Base-by-base conservation (phyloP, 2,888 invertebrate genomes). In the Atrina japonica region DNA sequence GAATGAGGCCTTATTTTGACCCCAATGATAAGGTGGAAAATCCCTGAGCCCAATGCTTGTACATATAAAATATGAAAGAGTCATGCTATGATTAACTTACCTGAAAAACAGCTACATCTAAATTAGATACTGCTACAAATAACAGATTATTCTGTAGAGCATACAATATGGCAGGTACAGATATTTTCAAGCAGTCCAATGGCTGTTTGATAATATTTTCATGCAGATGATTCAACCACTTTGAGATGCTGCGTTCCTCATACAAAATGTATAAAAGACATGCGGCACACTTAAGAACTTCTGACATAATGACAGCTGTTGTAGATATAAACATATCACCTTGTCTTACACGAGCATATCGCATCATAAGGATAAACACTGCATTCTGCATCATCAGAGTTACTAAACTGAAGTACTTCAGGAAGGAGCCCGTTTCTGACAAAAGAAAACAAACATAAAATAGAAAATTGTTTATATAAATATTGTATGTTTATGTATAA, bases 91-190 rank as follows among this genome's bases (percentile, higher is more conserved):
- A n/a, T n/a, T n/a, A 55, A 65, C 73, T 71, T 72, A 83, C 88
- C 94, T 99, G 99, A 93, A 98, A 97, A 41, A 99, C 99, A 23
- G 99, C 99, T 61, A 99, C 99, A 92, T 99, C 99, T 84, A 99
- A 93, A 93, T 99, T 97, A 3, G 98, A 97, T 27, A 98, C 96
- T 0, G 99, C 98, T 25, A 99, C 93, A 91, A 98, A 99, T 16
- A 99, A 93, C 73, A 99, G 93, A 92, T 99, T 99, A 91, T 99
- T 99, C 91, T 99, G 99, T 76, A 99, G 92, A 60, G 97, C 95
- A 89, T 99, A 99, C 1, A 99, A 94, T 83, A 98, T 93, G 0
- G 99, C 97, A 65, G 99, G 99, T 66, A 99, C 95, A 85, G 97
- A 96, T 23, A 99, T 90, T 83, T 92, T 91, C n/a, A 91, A 58